These are phyloP conservation scores for Drosophila nigritarsus DNA, from an alignment of 2,888 invertebrate genomes.

Conservation along the genomic window DNA sequence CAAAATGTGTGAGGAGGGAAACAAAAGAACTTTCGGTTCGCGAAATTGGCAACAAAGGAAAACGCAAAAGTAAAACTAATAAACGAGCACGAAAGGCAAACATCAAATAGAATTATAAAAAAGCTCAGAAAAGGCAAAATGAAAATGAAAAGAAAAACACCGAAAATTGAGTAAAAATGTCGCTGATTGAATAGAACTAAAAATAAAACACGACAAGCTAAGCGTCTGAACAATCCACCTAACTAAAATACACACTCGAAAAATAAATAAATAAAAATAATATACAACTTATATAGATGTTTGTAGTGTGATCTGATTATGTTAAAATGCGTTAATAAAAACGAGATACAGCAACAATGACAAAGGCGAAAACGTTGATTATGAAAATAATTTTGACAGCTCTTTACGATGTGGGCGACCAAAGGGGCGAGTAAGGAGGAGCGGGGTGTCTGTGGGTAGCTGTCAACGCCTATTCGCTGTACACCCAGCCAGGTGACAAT, in stretches of 20 bases:
- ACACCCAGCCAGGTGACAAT: constrained; percentile 72
- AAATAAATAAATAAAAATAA: constrained; percentile 21
- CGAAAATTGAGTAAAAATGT: constrained; percentile 60
- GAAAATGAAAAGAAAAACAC: constrained; percentile 43
- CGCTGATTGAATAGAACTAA: constrained; percentile 81
- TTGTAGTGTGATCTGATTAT: constrained; percentile 50
- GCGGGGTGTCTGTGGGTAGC: not conserved
- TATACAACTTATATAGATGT: constrained; percentile 32
- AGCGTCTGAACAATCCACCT: constrained; percentile 73
- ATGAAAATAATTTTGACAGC: constrained; percentile 75
- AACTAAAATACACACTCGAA: constrained; percentile 35
- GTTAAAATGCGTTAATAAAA: constrained; percentile 55
- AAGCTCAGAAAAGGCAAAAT: constrained; percentile 13
- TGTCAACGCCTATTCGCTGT: constrained; percentile 12
- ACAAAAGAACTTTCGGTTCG: constrained; percentile 23
- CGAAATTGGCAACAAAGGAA: constrained; percentile 30
- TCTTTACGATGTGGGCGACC: constrained; percentile 40
- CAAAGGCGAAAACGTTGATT: constrained; percentile 32
- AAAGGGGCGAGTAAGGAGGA: constrained; percentile 3
- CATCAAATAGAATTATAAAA: constrained; percentile 50
- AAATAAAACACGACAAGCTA: constrained; percentile 69
- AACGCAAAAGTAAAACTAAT: constrained; percentile 49
- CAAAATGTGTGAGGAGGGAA: constrained; percentile 14
- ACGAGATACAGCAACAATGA: constrained; percentile 45
- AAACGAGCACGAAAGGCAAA: constrained; percentile 45